These are phyloP conservation scores for Ataeniobius toweri DNA, from an alignment of 2,797 vertebrate genomes.

Conservation along the genomic window DNA sequence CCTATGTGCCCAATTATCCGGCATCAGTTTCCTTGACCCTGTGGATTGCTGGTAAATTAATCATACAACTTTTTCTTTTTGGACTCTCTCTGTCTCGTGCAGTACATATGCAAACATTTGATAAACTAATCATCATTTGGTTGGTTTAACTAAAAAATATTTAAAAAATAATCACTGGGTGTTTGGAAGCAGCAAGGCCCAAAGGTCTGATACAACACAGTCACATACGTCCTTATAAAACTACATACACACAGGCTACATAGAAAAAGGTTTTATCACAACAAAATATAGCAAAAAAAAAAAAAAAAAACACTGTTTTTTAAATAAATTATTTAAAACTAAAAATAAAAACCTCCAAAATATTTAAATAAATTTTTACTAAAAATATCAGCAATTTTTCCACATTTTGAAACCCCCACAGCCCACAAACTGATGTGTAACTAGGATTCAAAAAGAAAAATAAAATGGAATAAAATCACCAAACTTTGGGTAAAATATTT, in stretches of 20 bases:
- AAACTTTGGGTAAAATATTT: neutral
- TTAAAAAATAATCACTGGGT: conserved; percentile 80
- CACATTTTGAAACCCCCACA: neutral
- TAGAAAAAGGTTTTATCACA: neutral
- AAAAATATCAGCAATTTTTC: neutral
- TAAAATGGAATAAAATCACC: neutral
- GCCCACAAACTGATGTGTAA: neutral
- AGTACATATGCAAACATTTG: conserved; percentile 83
- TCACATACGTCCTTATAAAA: conserved; percentile 10
- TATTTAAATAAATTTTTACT: neutral
- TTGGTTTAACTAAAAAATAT: conserved; percentile 64
- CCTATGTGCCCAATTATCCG: conserved; percentile 86
- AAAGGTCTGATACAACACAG: conserved; percentile 70
- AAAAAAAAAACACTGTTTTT: too few relatives aligned
- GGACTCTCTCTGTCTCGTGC: conserved; percentile 66
- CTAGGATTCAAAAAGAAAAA: neutral
- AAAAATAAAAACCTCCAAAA: neutral
- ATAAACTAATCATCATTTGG: conserved; percentile 83
- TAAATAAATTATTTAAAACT: neutral
- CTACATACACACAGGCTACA: neutral
- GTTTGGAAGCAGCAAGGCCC: conserved; percentile 79
- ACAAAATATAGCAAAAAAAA: neutral
- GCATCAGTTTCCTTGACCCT: conserved; percentile 87
- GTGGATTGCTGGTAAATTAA: conserved; percentile 86
- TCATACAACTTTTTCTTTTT: conserved; percentile 73